Conservation (phyloP, 2,113 vertebrate species). For the Prinia subflava region DNA sequence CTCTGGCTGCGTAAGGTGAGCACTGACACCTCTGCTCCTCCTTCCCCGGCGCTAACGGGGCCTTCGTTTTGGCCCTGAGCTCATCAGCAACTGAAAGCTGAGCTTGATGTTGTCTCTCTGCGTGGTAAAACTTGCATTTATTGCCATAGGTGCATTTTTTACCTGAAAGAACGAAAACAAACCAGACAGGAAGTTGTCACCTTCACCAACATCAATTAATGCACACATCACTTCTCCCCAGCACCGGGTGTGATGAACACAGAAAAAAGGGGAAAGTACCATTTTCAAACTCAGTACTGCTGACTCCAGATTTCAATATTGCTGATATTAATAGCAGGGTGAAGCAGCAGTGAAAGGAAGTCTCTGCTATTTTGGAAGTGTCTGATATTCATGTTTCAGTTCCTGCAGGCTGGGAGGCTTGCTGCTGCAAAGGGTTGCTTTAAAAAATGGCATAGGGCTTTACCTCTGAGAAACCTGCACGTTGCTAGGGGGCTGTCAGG, state of each 20-base stretch:
- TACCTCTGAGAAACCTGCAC: not conserved
- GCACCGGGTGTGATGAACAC: accelerated
- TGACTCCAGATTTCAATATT: not conserved
- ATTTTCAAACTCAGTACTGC: not conserved
- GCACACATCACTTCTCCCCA: not conserved
- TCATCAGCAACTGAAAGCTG: constrained; percentile 86
- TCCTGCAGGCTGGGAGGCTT: not conserved
- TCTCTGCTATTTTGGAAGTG: not conserved
- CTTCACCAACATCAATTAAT: accelerated
- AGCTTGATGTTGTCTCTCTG: constrained; percentile 76
- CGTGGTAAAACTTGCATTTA: constrained; percentile 92
- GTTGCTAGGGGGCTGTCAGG: accelerated
- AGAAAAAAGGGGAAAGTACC: not conserved
- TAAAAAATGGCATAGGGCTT: not conserved
- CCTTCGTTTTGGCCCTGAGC: constrained; percentile 78
- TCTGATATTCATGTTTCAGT: not conserved
- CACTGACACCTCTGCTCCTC: not conserved
- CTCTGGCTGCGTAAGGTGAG: accelerated
- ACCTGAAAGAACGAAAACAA: constrained; percentile 64
- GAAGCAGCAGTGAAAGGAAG: not conserved
- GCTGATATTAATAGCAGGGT: not conserved
- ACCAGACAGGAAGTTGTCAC: not conserved
- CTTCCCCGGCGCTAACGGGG: not conserved
- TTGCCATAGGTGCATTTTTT: constrained; percentile 91
- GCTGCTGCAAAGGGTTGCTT: not conserved